Percentiles rank a stretch among this genome's conserved stretches.
phyloP scores from a whole-genome alignment of 2,797 vertebrate species.

The Dryobates pubescens region DNA sequence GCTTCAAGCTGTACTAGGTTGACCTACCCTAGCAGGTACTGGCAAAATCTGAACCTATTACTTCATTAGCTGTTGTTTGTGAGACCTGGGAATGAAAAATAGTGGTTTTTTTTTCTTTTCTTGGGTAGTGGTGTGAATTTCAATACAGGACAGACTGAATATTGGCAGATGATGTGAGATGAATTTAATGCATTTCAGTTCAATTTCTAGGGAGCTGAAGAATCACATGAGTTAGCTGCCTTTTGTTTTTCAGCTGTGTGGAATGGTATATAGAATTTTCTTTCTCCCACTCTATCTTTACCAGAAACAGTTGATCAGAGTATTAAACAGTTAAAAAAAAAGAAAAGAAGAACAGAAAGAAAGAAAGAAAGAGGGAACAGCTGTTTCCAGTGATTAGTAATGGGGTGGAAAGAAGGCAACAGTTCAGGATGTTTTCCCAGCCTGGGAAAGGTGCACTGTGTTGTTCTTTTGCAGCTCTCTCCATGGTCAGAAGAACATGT shows the following conservation, averaged over 20 bases:
- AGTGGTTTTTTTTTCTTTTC: background rate
- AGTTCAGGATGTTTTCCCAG: background rate
- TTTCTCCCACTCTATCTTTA: background rate
- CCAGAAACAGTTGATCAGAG: background rate
- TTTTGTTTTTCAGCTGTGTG: background rate
- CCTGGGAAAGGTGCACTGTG: background rate
- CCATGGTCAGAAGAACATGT: background rate
- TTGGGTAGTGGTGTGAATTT: constrained; percentile 8
- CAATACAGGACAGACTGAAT: background rate
- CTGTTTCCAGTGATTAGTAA: constrained; percentile 26
- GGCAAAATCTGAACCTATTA: constrained; percentile 32
- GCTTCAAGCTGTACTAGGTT: constrained; percentile 45
- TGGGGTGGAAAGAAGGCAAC: background rate
- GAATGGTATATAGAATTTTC: background rate
- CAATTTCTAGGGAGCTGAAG: background rate
- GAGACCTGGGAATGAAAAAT: constrained; percentile 12
- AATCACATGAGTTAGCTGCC: background rate
- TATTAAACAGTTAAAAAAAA: background rate
- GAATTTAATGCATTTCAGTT: background rate
- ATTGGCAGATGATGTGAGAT: background rate
- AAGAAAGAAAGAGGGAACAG: background rate
- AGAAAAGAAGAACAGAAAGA: too few species aligned
- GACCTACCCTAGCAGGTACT: constrained; percentile 12
- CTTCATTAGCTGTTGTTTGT: background rate
- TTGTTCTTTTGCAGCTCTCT: background rate